Percentiles rank a stretch among this genome's conserved stretches.
Evolutionary conservation across 2,888 invertebrate genomes (phyloP).

Genomic region (Pycnomerus fuliginosus): DNA sequence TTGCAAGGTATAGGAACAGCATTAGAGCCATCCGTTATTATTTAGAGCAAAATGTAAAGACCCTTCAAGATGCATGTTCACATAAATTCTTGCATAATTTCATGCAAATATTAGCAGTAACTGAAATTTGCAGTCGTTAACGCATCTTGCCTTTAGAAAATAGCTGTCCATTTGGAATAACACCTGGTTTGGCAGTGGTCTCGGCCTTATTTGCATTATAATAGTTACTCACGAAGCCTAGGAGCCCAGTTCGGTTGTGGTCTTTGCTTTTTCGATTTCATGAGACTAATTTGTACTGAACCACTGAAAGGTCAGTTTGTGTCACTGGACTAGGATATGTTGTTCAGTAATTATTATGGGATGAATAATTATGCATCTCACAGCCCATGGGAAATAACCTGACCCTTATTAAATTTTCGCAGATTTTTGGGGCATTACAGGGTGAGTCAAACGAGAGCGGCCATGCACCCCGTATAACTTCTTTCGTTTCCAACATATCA

Average conservation of each 20-base stretch:
- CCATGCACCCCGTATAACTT: no score
- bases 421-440: no score
- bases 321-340: conserved; percentile 45
- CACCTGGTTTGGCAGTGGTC: conserved; percentile 50
- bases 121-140: conserved; percentile 50
- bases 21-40: no score
- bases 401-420: no score
- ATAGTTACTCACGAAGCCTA: conserved; percentile 37
- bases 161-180: conserved; percentile 47
- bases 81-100: conserved; percentile 36
- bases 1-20: no score
- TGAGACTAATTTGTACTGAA: conserved; percentile 20
- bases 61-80: no score
- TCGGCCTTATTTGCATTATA: conserved; percentile 49
- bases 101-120: conserved; percentile 45
- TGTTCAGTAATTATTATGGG: conserved; percentile 47
- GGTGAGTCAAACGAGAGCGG: no score
- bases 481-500: no score
- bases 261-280: conserved; percentile 13
- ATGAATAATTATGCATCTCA: conserved; percentile 42
- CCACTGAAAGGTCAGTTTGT: conserved; percentile 43
- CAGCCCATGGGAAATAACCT: conserved; percentile 35
- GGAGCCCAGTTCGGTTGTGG: conserved; percentile 28
- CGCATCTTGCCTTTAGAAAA: conserved; percentile 48
- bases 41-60: no score